Percentiles rank a stretch among this genome's conserved stretches.
phyloP scores from a whole-genome alignment of 2,888 invertebrate species.

The Sipha maydis region DNA sequence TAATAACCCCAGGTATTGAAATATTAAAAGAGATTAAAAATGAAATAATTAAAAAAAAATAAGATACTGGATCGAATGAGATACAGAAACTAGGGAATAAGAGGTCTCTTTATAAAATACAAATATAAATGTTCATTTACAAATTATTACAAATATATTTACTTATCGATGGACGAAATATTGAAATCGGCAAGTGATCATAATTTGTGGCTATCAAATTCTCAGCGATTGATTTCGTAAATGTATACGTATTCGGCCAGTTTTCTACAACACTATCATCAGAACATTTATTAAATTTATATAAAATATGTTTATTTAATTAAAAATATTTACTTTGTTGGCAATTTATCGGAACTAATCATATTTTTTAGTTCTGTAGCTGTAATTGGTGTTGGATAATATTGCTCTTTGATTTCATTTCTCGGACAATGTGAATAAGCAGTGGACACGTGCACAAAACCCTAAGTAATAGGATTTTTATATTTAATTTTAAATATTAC shows the following conservation, averaged over 20 bases:
- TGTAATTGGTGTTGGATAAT: constrained; percentile 82
- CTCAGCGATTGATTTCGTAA: constrained; percentile 34
- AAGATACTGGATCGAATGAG: too few species aligned
- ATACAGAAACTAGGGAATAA: too few species aligned
- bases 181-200: background rate
- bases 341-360: background rate
- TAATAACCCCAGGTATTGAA: too few species aligned
- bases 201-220: background rate
- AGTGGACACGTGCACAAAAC: constrained; percentile 91
- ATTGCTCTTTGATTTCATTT: constrained; percentile 78
- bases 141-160: background rate
- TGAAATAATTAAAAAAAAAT: too few species aligned
- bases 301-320: background rate
- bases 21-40: too few species aligned
- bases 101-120: too few species aligned
- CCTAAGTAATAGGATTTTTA: constrained; percentile 69
- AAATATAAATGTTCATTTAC: too few species aligned
- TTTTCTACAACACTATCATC: background rate
- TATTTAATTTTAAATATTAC: too few species aligned
- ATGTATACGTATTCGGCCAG: constrained; percentile 45
- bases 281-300: background rate
- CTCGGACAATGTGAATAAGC: constrained; percentile 91
- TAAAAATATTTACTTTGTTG: background rate
- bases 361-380: constrained; percentile 76
- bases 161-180: constrained; percentile 28